Evolutionary conservation across 1,140 invertebrate species (phyloP), one percentile per base, ranked within the genome.

Genomic region (Vollenhovia emeryi): DNA sequence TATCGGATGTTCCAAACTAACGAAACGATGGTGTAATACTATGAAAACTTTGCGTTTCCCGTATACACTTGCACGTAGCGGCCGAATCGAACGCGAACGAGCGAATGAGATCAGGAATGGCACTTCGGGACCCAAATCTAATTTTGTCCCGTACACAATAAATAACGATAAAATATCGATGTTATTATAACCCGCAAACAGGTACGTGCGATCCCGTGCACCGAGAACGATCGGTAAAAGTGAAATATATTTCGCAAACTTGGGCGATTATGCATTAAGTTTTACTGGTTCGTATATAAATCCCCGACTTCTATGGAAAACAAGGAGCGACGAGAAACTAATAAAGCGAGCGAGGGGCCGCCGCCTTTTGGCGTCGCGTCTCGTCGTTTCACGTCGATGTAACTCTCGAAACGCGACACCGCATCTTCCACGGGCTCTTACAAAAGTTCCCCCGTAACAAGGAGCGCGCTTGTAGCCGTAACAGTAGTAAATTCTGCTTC

Each of bases 1-100:
- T 82, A 82, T 82, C 66, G 66, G 78, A 82, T 82, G 66, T 82
- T 82, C 68, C 78, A 82, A 82, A 82, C 78, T 82, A 82, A 73
- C 78, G 50, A 82, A 82, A 82, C 66, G 78, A 59, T 36, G n/a
- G 52, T 82, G 50, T 82, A 82, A 82, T 82, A 82, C 48, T 71
- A 33, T 40, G 66, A 73, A 82, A 82, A 82, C 66, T 82, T 82
- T 71, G 78, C 11, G 78, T 45, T 55, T 43, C 36, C 50, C 27
- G 27, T 43, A 36, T 40, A n/a, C 11, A 33, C 0, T 18, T 55
- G 21, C 24, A n/a, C 2, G 33, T 27, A 40, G 60, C n/a, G 45
- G 45, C 33, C 78, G 7, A 80, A 80, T 71, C 78, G 78, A 68
- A 73, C 55, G n/a, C n/a, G 52, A 40, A 13, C 48, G 30, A 33